phyloP scores from a whole-genome alignment of 2,797 vertebrate species.

The Erethizon dorsatum region DNA sequence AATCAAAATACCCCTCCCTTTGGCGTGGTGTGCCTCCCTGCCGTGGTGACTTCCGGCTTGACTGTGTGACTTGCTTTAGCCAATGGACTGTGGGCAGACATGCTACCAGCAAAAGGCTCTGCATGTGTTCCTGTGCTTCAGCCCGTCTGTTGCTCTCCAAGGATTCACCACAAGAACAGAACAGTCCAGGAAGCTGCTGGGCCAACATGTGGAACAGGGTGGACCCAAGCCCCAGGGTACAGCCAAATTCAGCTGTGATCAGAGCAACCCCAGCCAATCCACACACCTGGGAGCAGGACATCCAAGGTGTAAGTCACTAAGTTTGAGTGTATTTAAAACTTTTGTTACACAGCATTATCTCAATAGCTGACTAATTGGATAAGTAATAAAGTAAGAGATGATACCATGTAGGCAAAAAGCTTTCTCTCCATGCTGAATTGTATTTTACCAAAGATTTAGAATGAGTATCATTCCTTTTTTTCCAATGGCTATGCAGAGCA shows the following conservation, averaged over 20 bases:
- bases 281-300: not conserved
- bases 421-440: not conserved
- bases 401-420: not conserved
- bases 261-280: not conserved
- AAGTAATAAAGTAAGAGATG: constrained; percentile 43
- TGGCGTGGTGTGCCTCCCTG: not conserved
- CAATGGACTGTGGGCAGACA: not conserved
- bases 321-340: constrained; percentile 38
- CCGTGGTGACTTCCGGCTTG: not conserved
- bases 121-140: not conserved
- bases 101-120: not conserved
- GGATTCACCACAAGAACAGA: not conserved
- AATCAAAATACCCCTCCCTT: constrained; percentile 38
- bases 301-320: not conserved
- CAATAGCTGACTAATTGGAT: constrained; percentile 27
- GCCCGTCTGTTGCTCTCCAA: not conserved
- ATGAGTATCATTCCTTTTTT: not conserved
- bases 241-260: not conserved
- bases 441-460: constrained; percentile 58
- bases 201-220: not conserved
- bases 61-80: not conserved
- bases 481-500: not conserved
- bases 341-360: constrained; percentile 53
- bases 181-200: not conserved
- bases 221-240: not conserved